Conservation (phyloP, 2,888 invertebrate species). For the Torymus tubicola region DNA sequence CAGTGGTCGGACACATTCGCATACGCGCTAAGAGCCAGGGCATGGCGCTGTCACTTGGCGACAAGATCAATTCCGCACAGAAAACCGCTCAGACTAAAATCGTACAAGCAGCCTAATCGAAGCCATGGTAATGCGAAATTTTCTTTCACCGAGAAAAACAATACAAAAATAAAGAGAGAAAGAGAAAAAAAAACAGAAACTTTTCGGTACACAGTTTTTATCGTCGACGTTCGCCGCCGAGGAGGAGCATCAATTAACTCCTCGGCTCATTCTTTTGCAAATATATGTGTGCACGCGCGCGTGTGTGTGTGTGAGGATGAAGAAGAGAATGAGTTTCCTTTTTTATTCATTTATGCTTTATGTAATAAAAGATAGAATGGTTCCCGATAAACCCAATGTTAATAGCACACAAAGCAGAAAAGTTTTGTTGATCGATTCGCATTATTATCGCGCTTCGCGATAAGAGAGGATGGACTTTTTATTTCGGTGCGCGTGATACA, state of each 20-base stretch:
- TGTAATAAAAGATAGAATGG: slow-evolving; percentile 1
- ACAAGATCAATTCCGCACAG: slow-evolving; percentile 97
- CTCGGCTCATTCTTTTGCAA: slow-evolving; percentile 41
- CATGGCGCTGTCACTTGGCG: slow-evolving; percentile 98
- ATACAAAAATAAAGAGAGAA: slow-evolving; percentile 22
- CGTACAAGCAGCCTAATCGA: slow-evolving; percentile 70
- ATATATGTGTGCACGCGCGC: slow-evolving; percentile 20
- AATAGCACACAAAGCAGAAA: slow-evolving; percentile 34
- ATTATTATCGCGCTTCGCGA: slow-evolving; percentile 28
- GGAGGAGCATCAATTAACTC: not conserved
- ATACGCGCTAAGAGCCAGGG: slow-evolving; percentile 99
- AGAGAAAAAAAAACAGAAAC: slow-evolving; percentile 11
- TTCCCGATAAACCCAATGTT: slow-evolving; percentile 43
- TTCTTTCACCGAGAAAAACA: not conserved
- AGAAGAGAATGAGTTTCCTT: not conserved
- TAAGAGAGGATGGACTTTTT: slow-evolving; percentile 42
- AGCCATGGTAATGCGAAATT: slow-evolving; percentile 28
- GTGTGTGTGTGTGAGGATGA: slow-evolving; percentile 38
- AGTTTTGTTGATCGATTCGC: slow-evolving; percentile 18
- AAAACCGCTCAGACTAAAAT: slow-evolving; percentile 79
- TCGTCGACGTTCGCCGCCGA: slow-evolving; percentile 19
- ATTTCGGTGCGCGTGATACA: not conserved
- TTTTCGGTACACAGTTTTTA: slow-evolving; percentile 43
- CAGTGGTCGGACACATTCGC: slow-evolving; percentile 97
- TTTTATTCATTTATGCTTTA: slow-evolving; percentile 19